phyloP scores from a whole-genome alignment of 1,140 invertebrate genomes.

The Samia ricini region DNA sequence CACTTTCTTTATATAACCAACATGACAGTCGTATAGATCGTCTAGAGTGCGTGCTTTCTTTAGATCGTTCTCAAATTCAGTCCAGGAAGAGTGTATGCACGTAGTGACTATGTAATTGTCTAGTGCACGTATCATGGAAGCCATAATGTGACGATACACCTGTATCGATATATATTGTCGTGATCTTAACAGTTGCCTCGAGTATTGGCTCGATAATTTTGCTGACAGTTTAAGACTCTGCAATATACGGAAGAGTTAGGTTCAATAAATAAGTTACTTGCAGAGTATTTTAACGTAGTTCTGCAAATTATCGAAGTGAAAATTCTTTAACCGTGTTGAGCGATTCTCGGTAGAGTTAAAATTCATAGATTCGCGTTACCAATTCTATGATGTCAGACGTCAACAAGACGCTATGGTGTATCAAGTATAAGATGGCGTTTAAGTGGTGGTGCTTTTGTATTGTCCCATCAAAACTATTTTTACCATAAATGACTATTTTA shows the following conservation, averaged over 20 bases:
- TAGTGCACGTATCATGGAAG: constrained; percentile 83
- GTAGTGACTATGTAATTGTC: constrained; percentile 86
- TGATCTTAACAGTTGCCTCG: constrained; percentile 71
- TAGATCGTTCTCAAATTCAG: constrained; percentile 82
- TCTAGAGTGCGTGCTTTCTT: constrained; percentile 81
- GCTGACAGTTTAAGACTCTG: constrained; percentile 77
- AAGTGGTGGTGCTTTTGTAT: too few species aligned
- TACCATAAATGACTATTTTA: too few species aligned
- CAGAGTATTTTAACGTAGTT: too few species aligned
- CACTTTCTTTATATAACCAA: constrained; percentile 85
- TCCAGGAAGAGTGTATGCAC: constrained; percentile 84
- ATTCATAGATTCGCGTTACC: too few species aligned
- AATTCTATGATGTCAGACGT: too few species aligned
- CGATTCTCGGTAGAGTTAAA: too few species aligned
- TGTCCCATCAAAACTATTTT: too few species aligned
- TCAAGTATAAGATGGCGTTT: too few species aligned
- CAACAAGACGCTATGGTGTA: too few species aligned
- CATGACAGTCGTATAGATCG: constrained; percentile 83
- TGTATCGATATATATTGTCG: constrained; percentile 82
- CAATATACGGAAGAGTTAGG: constrained; percentile 14
- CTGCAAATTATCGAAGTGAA: too few species aligned
- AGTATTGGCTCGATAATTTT: constrained; percentile 72
- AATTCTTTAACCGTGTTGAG: too few species aligned
- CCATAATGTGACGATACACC: constrained; percentile 84
- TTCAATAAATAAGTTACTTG: too few species aligned